phyloP scores from a whole-genome alignment of 2,113 vertebrate species.

The Ardeotis arabs region DNA sequence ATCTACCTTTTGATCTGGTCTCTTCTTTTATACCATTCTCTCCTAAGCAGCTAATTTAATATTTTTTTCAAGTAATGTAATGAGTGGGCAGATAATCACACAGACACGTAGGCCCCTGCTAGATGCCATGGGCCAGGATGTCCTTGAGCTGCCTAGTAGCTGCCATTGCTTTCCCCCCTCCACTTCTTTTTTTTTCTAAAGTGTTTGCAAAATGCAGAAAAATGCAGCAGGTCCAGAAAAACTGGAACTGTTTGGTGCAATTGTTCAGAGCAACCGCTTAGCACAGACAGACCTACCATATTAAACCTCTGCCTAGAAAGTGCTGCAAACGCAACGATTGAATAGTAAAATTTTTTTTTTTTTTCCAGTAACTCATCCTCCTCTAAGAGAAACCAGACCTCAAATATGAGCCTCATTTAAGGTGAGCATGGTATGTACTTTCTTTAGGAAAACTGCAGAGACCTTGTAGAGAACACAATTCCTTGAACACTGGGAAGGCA shows the following conservation, averaged over 20 bases:
- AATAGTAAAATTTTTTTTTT: neutral
- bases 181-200: neutral
- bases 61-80: neutral
- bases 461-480: neutral
- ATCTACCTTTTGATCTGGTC: neutral
- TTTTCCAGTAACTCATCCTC: neutral
- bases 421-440: neutral
- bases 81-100: neutral
- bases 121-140: neutral
- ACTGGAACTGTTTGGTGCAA: conserved; percentile 70
- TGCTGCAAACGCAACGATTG: neutral
- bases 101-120: neutral
- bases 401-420: neutral
- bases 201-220: conserved; percentile 67
- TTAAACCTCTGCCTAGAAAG: neutral
- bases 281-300: neutral
- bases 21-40: neutral
- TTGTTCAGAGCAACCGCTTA: conserved; percentile 27
- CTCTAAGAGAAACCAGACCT: neutral
- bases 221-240: conserved; percentile 81
- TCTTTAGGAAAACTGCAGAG: neutral
- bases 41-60: neutral
- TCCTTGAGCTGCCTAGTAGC: neutral
- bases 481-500: neutral
- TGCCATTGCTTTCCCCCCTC: neutral